phyloP scores from a whole-genome alignment of 1,140 invertebrate species.

The Neodiprion virginianus region DNA sequence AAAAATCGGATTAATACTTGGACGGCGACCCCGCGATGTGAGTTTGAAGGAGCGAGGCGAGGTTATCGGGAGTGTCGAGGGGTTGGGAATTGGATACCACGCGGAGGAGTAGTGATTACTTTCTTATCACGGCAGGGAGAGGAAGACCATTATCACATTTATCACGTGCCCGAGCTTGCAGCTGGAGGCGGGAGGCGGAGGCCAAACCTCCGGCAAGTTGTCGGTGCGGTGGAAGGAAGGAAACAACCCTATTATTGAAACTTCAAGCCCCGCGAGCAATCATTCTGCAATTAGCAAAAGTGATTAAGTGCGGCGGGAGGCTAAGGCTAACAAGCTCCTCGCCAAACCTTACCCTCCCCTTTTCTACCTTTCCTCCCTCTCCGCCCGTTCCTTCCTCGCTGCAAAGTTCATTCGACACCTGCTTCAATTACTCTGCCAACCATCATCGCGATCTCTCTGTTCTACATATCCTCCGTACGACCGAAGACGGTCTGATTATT shows the following conservation, averaged over 20 bases:
- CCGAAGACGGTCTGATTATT: too few species aligned
- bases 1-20: too few species aligned
- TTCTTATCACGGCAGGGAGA: slow-evolving; percentile 41
- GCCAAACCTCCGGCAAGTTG: background rate
- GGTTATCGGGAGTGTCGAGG: slow-evolving; percentile 13
- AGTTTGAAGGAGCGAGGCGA: slow-evolving; percentile 15
- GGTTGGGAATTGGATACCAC: slow-evolving; percentile 40
- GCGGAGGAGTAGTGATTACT: slow-evolving; percentile 46
- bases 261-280: slow-evolving; percentile 50
- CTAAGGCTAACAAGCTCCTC: slow-evolving; percentile 26
- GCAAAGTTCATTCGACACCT: too few species aligned
- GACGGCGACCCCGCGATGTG: background rate
- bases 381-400: background rate
- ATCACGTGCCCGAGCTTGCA: slow-evolving; percentile 29
- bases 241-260: slow-evolving; percentile 54
- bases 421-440: too few species aligned
- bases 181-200: slow-evolving; percentile 22
- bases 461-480: too few species aligned
- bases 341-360: slow-evolving; percentile 5
- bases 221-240: background rate
- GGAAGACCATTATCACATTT: slow-evolving; percentile 42
- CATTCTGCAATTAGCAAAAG: slow-evolving; percentile 55
- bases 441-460: too few species aligned
- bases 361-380: background rate
- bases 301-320: slow-evolving; percentile 45